Evolutionary conservation across 2,888 invertebrate genomes (phyloP).

Genomic region (Smittia sp.): DNA sequence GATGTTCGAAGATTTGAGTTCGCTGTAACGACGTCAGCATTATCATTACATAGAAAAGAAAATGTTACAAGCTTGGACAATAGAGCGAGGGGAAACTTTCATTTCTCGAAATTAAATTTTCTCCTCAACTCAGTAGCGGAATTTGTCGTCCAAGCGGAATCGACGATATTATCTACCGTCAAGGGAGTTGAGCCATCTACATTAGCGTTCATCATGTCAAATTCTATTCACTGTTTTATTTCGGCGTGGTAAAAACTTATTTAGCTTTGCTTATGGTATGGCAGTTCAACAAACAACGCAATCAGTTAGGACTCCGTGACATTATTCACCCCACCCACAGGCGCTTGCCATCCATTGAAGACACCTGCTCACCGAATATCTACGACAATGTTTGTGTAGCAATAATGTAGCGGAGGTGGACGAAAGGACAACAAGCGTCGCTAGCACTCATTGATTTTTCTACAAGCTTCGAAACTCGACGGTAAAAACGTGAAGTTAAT

Average conservation of each 20-base stretch:
- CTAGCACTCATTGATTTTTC: neutral
- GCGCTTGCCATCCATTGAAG: neutral
- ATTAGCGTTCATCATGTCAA: conserved; percentile 19
- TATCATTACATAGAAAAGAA: neutral
- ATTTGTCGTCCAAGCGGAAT: neutral
- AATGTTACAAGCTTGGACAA: neutral
- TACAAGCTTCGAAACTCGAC: too few relatives aligned
- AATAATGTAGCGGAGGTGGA: neutral
- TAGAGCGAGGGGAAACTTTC: neutral
- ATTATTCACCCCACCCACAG: neutral
- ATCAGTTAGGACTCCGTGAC: neutral
- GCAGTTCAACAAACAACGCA: neutral
- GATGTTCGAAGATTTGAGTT: neutral
- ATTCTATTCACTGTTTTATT: neutral
- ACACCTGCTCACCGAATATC: neutral
- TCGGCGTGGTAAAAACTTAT: neutral
- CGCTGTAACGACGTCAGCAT: neutral
- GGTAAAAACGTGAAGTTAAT: too few relatives aligned
- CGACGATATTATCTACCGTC: neutral
- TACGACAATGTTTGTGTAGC: neutral
- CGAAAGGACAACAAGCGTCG: neutral
- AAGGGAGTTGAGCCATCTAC: neutral
- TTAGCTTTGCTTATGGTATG: too few relatives aligned
- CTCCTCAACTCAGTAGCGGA: neutral
- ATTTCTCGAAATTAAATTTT: neutral